Conservation (phyloP, 2,888 invertebrate species). For the Chymomyza procnemis region DNA sequence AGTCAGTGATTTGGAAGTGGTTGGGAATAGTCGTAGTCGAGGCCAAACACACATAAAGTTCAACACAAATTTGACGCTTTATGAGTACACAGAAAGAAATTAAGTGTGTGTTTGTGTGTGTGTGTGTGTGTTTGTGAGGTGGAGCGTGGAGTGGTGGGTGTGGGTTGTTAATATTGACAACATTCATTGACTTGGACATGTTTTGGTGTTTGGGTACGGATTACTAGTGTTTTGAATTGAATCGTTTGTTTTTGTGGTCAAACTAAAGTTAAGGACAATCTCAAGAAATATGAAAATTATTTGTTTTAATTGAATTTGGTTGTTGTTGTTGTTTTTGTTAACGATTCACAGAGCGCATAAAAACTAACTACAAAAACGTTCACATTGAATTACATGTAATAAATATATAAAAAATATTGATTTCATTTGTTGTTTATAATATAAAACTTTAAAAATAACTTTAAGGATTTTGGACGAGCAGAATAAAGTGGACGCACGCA, state of each 20-base stretch:
- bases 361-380: neutral
- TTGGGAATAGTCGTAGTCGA: constrained; percentile 43
- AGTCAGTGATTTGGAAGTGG: constrained; percentile 43
- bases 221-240: neutral
- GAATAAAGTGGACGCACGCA: neutral
- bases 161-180: neutral
- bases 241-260: constrained; percentile 18
- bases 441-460: neutral
- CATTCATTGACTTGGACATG: constrained; percentile 16
- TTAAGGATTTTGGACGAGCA: neutral
- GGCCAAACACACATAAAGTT: constrained; percentile 28
- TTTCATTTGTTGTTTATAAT: neutral
- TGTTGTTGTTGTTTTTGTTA: neutral
- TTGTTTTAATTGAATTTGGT: neutral
- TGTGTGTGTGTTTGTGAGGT: constrained; percentile 2
- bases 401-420: neutral
- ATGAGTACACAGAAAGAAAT: neutral
- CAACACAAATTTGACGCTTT: constrained; percentile 25
- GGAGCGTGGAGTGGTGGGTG: neutral
- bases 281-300: neutral
- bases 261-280: constrained; percentile 32
- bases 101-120: constrained; percentile 20
- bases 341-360: neutral
- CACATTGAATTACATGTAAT: neutral
- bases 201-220: neutral